Percentiles rank a stretch among this genome's conserved stretches.
Evolutionary conservation across 2,797 vertebrate genomes (phyloP).

Genomic region (Nannoperca obscura): DNA sequence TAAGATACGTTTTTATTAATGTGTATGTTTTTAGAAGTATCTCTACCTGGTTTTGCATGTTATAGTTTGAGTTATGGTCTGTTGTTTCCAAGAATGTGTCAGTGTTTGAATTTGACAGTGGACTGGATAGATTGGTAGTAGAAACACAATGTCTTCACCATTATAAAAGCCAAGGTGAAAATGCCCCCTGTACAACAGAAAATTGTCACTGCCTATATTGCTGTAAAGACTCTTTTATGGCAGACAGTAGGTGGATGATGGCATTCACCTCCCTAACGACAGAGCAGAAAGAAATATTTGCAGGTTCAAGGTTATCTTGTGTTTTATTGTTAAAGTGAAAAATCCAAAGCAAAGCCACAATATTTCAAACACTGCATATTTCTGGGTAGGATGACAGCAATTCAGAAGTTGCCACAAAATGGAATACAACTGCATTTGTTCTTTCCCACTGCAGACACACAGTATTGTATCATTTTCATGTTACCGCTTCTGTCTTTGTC

Average conservation of each 20-base stretch:
- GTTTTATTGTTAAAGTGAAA: constrained; percentile 29
- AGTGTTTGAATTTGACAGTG: constrained; percentile 9
- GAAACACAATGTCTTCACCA: constrained; percentile 16
- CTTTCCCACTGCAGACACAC: not conserved
- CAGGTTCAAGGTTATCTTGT: constrained; percentile 36
- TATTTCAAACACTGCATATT: constrained; percentile 9
- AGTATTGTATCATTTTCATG: not conserved
- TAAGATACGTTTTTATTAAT: not conserved
- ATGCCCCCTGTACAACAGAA: not conserved
- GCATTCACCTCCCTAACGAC: constrained; percentile 19
- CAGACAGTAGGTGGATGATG: not conserved
- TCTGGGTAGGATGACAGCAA: not conserved
- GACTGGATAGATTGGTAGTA: not conserved
- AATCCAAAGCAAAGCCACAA: not conserved
- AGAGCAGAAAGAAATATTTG: constrained; percentile 15
- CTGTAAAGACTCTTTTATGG: constrained; percentile 31
- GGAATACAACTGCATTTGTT: not conserved
- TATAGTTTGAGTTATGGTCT: not conserved
- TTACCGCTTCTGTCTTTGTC: not conserved
- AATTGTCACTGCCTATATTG: constrained; percentile 13
- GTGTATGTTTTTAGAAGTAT: not conserved
- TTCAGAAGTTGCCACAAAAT: constrained; percentile 5
- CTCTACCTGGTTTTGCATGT: not conserved
- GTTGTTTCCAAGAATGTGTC: not conserved
- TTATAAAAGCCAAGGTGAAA: constrained; percentile 37